Evolutionary conservation across 92 coral and sea anemone species (phyloP).

Genomic region (Actinostola sp.): DNA sequence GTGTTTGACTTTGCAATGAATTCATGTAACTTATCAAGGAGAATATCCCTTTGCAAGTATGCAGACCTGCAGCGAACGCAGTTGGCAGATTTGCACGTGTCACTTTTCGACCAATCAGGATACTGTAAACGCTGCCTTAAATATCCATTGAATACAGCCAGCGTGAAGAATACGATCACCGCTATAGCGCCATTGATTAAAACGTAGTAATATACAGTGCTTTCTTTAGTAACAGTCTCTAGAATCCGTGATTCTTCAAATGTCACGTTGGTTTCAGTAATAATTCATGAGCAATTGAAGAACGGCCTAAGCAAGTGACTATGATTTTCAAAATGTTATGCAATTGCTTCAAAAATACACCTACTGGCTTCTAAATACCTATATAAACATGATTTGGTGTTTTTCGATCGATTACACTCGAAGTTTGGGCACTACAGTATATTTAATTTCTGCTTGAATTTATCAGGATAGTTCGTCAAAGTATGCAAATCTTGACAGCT

Average conservation of each 20-base stretch:
- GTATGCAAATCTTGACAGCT: no score
- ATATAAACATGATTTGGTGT: no score
- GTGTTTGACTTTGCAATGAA: constrained; percentile 27
- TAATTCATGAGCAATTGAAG: no score
- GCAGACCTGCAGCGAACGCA: constrained; percentile 59
- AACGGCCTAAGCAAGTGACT: no score
- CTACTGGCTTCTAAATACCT: no score
- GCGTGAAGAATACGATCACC: constrained; percentile 35
- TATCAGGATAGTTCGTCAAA: no score
- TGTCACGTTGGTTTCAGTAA: no score
- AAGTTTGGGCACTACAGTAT: no score
- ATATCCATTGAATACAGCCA: constrained; percentile 33
- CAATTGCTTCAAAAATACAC: no score
- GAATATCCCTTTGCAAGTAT: constrained; percentile 22
- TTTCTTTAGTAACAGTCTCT: constrained; percentile 17
- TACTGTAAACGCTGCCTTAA: constrained; percentile 31
- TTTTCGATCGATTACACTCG: no score
- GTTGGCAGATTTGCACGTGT: constrained; percentile 52
- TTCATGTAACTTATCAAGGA: constrained; percentile 49
- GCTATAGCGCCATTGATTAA: constrained; percentile 56
- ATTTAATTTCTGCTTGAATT: no score
- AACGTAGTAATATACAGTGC: constrained; percentile 24
- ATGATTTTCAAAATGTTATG: no score
- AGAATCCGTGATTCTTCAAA: not conserved
- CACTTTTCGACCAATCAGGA: constrained; percentile 11